These are phyloP conservation scores for Leptopilina syphax DNA, from an alignment of 2,888 invertebrate species.

Conservation along the genomic window DNA sequence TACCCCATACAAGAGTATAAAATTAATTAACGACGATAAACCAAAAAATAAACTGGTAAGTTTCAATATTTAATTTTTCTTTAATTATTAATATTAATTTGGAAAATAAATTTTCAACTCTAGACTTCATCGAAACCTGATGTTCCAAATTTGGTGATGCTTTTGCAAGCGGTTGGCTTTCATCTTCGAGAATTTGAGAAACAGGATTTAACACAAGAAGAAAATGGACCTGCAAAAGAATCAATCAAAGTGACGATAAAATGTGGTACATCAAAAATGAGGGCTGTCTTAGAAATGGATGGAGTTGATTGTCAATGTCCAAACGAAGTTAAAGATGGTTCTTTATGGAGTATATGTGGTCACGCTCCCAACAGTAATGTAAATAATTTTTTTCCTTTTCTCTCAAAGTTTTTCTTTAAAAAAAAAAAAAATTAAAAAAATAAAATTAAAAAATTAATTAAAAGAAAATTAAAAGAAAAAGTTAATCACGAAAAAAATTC, in stretches of 20 bases:
- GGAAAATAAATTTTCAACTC: not conserved
- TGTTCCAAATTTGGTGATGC: slow-evolving; percentile 63
- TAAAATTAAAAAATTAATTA: not conserved
- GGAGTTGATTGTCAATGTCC: slow-evolving; percentile 67
- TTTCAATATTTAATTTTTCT: no score
- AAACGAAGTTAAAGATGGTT: slow-evolving; percentile 63
- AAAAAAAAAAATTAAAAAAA: not conserved
- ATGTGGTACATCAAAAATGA: slow-evolving; percentile 69
- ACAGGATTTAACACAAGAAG: slow-evolving; percentile 51
- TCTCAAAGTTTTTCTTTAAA: not conserved
- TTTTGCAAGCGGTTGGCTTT: slow-evolving; percentile 69
- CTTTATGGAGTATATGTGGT: slow-evolving; percentile 70
- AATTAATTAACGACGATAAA: not conserved
- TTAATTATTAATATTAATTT: not conserved
- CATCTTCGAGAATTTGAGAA: slow-evolving; percentile 68
- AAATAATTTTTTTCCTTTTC: slow-evolving; percentile 41
- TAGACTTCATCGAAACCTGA: slow-evolving; percentile 62
- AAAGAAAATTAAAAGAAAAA: not conserved
- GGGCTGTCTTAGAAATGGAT: slow-evolving; percentile 66
- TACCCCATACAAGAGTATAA: not conserved
- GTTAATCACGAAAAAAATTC: not conserved
- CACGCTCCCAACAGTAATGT: slow-evolving; percentile 63
- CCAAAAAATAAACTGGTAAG: no score
- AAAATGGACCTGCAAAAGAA: slow-evolving; percentile 46
- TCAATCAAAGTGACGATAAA: slow-evolving; percentile 63